Base-by-base conservation (phyloP, 1,140 invertebrate species). In the Diorhabda carinulata region DNA sequence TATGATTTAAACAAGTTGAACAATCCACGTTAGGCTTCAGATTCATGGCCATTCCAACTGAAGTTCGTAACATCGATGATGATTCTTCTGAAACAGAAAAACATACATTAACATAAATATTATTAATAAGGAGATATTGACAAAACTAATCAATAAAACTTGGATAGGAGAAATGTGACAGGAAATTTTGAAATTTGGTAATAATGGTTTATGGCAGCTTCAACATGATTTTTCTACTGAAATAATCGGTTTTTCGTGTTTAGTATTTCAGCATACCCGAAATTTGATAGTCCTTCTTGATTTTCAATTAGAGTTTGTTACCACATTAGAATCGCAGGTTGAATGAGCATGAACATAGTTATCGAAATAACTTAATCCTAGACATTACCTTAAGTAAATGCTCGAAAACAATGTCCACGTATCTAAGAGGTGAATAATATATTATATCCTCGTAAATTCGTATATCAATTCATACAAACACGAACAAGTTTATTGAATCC, bases 11-110 rank as follows among this genome's bases (percentile, higher is more conserved):
- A 45, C 65, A 67, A 59, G 65, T 59, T 0, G 65, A 67, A 43
- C 65, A 67, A 9, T 67, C 65, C 2, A 67, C 57, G 42, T 43
- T 67, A 2, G 56, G 65, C 60, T 67, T 67, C 10, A 67, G 25
- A 40, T 56, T 56, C 65, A 67, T 67, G n/a, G 65, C 65, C 57
- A 67, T 45, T 60, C 65, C 64, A 41, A 66, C 58, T 43, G 65
- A 67, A 25, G 65, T 60, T 61, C 65, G 59, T 10, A 67, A 47
- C 42, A 67, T 59, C 5, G 65, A 67, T 42, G 57, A 67, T 4
- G 64, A 57, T 40, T 67, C 65, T n/a, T 60, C 57, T 52, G 47
- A 52, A 52, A 52, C n/a, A 52, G 3, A 8, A 52, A 52, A 52
- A 2, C 6, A 8, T 52, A 52, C 25, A 1, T 25, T 25, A 25